Base-by-base conservation (phyloP, 1,140 invertebrate species). In the Holcopasites calliopsidis region DNA sequence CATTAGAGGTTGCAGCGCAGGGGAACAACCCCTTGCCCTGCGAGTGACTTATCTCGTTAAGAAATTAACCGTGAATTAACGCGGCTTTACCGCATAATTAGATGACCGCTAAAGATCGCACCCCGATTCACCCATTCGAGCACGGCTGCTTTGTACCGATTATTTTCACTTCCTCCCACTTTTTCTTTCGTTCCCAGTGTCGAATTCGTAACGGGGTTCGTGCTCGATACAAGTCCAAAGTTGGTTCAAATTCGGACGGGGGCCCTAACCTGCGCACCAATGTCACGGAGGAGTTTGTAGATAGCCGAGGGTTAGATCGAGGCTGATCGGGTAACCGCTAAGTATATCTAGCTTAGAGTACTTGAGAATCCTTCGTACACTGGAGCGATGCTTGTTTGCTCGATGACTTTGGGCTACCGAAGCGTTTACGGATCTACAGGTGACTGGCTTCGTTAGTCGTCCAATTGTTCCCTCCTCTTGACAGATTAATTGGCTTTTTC, bases 1-100 rank as follows among this genome's bases (percentile, higher is more conserved):
- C 75, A 87, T 88, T 86, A 86, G 74, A 76, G 77, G 68, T 82
- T 83, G 73, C 85, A 85, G 86, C 77, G 77, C 80, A n/a, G n/a
- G n/a, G n/a, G 57, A 76, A 79, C 84, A 55, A 52, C 58, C 75
- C 42, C 80, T 81, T 70, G 28, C 64, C 75, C 71, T 60, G 65
- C 31, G 54, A 42, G n/a, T 68, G 38, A 72, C 65, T 81, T 84
- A 84, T 84, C 82, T 84, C 82, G 82, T 84, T 84, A 84, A 84
- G 75, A 84, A 84, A 84, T 84, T 84, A 84, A 84, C 83, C 78
- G 47, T 79, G 83, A 84, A 84, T 84, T 84, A 84, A 84, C 74
- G 82, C 57, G 49, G 82, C 81, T 84, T 84, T 65, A 71, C 69
- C 82, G 75, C 79, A 77, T 81, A 84, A 84, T 84, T 84, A 84